Evolutionary conservation across 35 echinoderm and acorn worm genomes (phyloP), one percentile per base, ranked within the genome.

Genomic region (Apostichopus californicus): DNA sequence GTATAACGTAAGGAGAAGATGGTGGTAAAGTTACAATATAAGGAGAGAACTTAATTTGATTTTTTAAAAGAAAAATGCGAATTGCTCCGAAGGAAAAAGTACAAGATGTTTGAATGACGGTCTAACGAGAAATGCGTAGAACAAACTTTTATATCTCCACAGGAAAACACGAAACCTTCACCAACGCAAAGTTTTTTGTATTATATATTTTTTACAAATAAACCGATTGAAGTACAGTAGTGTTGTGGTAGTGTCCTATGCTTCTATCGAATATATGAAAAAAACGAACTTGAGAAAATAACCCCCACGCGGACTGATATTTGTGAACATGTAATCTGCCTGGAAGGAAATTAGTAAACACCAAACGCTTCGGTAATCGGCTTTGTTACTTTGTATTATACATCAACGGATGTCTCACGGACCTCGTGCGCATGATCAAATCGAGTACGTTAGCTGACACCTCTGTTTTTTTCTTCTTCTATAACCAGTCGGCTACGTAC

Each of bases 371-470:
- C 86, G 72, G 21, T 89, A 89, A 89, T 65, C 63, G 26, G 86
- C 86, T 65, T 89, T 89, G 86, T 89, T 72, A 72, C 61, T 89
- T 0, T 3, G 57, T 63, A 17, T 28, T 46, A 5, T 57, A 28
- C 68, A 89, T 25, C 61, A 34, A 28, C 86, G 26, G 61, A 65
- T 63, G 28, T 72, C 22, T 4, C 8, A 55, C 26, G 28, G 71
- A 73, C 71, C 71, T 85, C 28, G 54, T 89, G 86, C 86, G 86
- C 86, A 89, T 89, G 86, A 89, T n/a, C 86, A 89, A 15, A 1
- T n/a, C 15, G 86, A 53, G 5, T 55, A 73, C 59, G 61, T 65
- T 72, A 89, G 86, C 86, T 26, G 86, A 60, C 61, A 89, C 68
- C 68, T 24, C 22, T 54, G 2, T 10, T 54, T 80, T 24, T 82